Base-by-base conservation (phyloP, 2,797 vertebrate genomes). In the Kryptolebias ocellatus region DNA sequence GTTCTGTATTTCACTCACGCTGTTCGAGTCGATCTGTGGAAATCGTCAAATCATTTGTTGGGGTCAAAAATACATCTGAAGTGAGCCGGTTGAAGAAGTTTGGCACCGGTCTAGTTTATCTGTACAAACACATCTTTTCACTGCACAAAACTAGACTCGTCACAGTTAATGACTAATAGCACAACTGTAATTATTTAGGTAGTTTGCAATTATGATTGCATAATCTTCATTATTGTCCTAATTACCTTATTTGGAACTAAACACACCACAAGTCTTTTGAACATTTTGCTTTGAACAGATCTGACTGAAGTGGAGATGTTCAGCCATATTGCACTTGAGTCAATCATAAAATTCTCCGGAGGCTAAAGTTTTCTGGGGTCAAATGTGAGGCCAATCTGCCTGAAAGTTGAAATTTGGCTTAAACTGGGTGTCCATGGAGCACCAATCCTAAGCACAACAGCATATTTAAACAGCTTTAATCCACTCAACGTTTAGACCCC, bases 81-180 rank as follows among this genome's bases (percentile, higher is more conserved):
- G 31, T 34, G 31, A 34, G 31, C 20, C 11, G 8, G 17, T 18
- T 53, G 54, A 42, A 60, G 52, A 52, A 42, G 18, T 56, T 53
- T 42, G 55, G 66, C 69, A 78, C 34, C 46, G 14, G 58, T 68
- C 34, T 53, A 53, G 49, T 75, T 55, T 29, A 69, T 73, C 57
- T 56, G 50, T 45, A 5, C 34, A 37, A 37, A 37, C 34, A 37
- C 34, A 4, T 14, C 44, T 45, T 45, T 47, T 16, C 4, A n/a
- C 16, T 16, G 17, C 16, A 17, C n/a, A 17, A 47, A 4, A n/a
- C 45, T 17, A n/a, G 16, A 14, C 44, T 37, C 10, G 34, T 37
- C 34, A 5, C 34, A 37, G 42, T 44, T 12, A 44, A 12, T 44
- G 31, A 34, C 9, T 34, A 44, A 11, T 44, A 10, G 12, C 4